Evolutionary conservation across 2,113 vertebrate genomes (phyloP).

Genomic region (Hemicordylus capensis): DNA sequence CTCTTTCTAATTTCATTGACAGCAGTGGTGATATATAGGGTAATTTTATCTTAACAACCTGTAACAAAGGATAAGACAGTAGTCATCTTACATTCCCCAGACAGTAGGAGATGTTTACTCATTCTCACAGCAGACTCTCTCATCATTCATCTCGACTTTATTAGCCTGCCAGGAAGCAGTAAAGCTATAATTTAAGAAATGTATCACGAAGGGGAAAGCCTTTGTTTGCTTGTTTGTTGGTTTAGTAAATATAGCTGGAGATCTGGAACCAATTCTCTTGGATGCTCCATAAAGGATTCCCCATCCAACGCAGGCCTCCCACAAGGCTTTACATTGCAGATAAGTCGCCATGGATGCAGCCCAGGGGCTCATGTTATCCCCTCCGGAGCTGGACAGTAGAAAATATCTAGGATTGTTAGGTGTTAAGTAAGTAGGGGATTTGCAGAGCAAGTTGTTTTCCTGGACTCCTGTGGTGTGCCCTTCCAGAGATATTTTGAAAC

Average conservation of each 20-base stretch:
- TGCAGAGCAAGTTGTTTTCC: not conserved
- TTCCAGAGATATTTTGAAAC: not conserved
- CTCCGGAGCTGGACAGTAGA: not conserved
- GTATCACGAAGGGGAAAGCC: slow-evolving; percentile 41
- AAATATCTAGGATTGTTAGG: not conserved
- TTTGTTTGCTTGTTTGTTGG: slow-evolving; percentile 53
- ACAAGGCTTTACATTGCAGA: not conserved
- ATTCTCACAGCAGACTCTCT: slow-evolving; percentile 68
- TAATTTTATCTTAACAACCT: slow-evolving; percentile 78
- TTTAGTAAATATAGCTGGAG: slow-evolving; percentile 47
- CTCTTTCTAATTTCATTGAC: slow-evolving; percentile 73
- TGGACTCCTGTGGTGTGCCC: not conserved
- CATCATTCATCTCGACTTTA: slow-evolving; percentile 72
- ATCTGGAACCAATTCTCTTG: slow-evolving; percentile 31
- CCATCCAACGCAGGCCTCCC: not conserved
- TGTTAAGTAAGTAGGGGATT: not conserved
- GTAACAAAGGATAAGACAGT: slow-evolving; percentile 77
- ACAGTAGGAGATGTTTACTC: slow-evolving; percentile 76
- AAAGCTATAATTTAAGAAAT: slow-evolving; percentile 70
- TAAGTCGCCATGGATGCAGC: not conserved
- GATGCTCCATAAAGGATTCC: accelerated
- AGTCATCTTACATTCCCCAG: slow-evolving; percentile 70
- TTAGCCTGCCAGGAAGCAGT: slow-evolving; percentile 62
- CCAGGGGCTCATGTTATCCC: not conserved
- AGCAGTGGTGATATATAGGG: slow-evolving; percentile 69